phyloP scores from a whole-genome alignment of 2,797 vertebrate genomes.

The Macropus fuliginosus region DNA sequence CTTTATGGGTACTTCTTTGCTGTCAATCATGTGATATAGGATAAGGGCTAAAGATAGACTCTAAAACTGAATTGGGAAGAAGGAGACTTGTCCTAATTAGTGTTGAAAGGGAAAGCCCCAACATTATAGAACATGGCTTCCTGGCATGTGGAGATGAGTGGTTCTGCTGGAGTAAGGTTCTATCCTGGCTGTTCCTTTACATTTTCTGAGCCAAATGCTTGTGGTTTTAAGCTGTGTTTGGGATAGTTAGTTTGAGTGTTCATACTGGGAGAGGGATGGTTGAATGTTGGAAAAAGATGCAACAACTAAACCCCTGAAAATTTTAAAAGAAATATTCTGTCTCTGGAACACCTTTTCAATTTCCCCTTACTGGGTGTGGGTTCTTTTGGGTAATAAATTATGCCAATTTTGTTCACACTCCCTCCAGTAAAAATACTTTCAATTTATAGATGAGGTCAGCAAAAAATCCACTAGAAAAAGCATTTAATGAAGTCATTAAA shows the following conservation, averaged over 20 bases:
- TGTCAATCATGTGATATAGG: background rate
- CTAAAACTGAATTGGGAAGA: background rate
- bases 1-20: background rate
- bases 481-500: background rate
- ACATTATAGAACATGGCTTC: background rate
- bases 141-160: background rate
- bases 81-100: background rate
- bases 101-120: background rate
- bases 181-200: conserved; percentile 36
- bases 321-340: background rate
- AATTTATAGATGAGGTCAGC: background rate
- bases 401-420: background rate
- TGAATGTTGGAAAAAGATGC: conserved; percentile 56
- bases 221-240: conserved; percentile 24
- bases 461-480: background rate
- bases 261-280: conserved; percentile 19
- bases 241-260: conserved; percentile 71
- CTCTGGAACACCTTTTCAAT: background rate
- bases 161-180: background rate
- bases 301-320: conserved; percentile 18
- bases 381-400: background rate
- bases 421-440: background rate
- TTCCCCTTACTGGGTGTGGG: background rate
- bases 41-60: background rate
- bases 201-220: conserved; percentile 43